phyloP scores from a whole-genome alignment of 2,888 invertebrate genomes.

The Troglohyphantes excavatus region DNA sequence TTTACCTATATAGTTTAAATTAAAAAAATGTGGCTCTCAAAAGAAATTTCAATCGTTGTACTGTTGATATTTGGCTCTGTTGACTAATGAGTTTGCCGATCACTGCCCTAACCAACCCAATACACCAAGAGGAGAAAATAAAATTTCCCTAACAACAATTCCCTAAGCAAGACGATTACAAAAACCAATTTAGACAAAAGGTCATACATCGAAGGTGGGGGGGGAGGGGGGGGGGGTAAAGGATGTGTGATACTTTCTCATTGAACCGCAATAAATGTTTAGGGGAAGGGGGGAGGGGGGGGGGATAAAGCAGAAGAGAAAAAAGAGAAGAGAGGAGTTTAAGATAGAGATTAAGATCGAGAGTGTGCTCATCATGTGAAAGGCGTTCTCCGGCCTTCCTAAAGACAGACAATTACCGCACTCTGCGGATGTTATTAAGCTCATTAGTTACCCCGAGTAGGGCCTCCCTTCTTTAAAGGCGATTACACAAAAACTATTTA shows the following conservation, averaged over 20 bases:
- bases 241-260: slow-evolving; percentile 56
- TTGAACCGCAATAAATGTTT: not conserved
- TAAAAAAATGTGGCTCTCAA: too few species aligned
- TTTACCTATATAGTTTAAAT: too few species aligned
- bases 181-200: slow-evolving; percentile 19
- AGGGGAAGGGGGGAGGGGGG: not conserved
- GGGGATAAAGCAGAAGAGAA: slow-evolving; percentile 11
- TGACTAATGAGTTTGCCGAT: too few species aligned
- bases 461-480: slow-evolving; percentile 25
- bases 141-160: slow-evolving; percentile 17
- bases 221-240: too few species aligned
- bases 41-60: too few species aligned
- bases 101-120: too few species aligned
- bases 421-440: slow-evolving; percentile 74
- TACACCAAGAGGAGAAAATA: too few species aligned
- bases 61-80: too few species aligned
- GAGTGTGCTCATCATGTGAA: slow-evolving; percentile 42
- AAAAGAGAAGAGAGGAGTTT: slow-evolving; percentile 15
- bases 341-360: slow-evolving; percentile 66
- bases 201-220: too few species aligned
- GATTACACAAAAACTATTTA: slow-evolving; percentile 42
- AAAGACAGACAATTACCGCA: slow-evolving; percentile 70
- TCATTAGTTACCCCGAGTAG: slow-evolving; percentile 60
- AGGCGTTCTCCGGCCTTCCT: slow-evolving; percentile 61
- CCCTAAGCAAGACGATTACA: not conserved